phyloP scores from a whole-genome alignment of 2,113 vertebrate genomes.

The Cyanoramphus novaezelandiae region DNA sequence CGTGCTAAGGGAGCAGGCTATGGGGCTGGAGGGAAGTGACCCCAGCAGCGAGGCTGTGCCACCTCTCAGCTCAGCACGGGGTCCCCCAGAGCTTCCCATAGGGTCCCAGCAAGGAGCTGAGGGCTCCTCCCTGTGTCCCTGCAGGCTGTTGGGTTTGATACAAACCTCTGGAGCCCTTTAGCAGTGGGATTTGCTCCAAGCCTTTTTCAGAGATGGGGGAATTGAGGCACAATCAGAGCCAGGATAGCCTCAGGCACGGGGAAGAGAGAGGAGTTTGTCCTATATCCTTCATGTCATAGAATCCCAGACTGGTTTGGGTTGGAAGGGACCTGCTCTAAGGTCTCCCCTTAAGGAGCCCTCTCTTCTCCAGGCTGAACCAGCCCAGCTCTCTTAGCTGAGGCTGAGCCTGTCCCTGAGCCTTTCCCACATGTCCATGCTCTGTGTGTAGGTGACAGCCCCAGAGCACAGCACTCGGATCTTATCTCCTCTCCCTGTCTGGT shows the following conservation, averaged over 20 bases:
- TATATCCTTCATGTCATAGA: not conserved
- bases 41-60: not conserved
- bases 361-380: not conserved
- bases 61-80: not conserved
- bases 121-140: not conserved
- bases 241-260: accelerated
- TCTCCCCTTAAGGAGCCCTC: not conserved
- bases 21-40: not conserved
- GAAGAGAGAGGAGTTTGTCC: not conserved
- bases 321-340: not conserved
- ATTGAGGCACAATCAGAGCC: not conserved
- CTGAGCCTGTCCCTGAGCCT: not conserved
- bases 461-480: not conserved
- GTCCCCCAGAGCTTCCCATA: not conserved
- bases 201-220: too few species aligned
- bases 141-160: not conserved
- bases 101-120: not conserved
- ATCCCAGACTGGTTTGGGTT: not conserved
- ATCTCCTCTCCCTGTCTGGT: not conserved
- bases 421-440: accelerated
- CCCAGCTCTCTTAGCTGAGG: not conserved
- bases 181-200: not conserved
- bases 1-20: not conserved
- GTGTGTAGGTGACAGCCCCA: not conserved
- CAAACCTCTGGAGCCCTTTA: not conserved